Conservation (phyloP, 2,797 vertebrate genomes). For the Nyctalus aviator region DNA sequence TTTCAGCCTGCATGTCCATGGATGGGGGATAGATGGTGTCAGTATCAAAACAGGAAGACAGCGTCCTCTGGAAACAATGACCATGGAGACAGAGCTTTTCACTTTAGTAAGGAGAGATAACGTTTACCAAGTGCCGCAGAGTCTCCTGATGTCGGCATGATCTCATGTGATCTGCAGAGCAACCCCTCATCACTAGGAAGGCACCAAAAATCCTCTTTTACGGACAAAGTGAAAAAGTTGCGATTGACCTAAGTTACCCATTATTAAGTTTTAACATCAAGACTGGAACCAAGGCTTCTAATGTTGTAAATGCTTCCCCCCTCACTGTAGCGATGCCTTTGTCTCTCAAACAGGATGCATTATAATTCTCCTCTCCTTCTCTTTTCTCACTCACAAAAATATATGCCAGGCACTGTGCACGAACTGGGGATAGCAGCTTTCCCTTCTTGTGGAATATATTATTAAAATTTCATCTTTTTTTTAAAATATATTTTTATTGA, state of each 20-base stretch:
- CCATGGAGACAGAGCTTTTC: neutral
- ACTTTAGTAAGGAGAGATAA: neutral
- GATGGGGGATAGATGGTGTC: neutral
- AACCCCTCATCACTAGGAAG: neutral
- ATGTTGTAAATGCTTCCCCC: neutral
- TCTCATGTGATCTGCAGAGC: neutral
- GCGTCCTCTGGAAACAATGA: neutral
- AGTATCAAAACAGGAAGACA: slow-evolving; percentile 1
- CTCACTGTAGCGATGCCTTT: neutral
- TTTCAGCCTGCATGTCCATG: neutral
- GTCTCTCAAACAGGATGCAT: neutral
- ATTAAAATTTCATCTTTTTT: slow-evolving; percentile 29
- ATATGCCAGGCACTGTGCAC: neutral
- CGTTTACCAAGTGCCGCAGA: neutral
- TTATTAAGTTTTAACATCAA: neutral
- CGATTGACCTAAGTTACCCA: neutral
- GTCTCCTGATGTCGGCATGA: neutral
- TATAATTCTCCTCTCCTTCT: neutral
- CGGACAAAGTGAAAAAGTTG: neutral
- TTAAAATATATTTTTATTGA: neutral
- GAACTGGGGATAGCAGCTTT: neutral
- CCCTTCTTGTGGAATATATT: neutral
- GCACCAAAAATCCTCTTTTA: neutral
- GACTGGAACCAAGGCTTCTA: neutral
- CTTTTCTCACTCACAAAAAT: neutral